phyloP scores from a whole-genome alignment of 2,888 invertebrate genomes.

The Agrotis exclamationis region DNA sequence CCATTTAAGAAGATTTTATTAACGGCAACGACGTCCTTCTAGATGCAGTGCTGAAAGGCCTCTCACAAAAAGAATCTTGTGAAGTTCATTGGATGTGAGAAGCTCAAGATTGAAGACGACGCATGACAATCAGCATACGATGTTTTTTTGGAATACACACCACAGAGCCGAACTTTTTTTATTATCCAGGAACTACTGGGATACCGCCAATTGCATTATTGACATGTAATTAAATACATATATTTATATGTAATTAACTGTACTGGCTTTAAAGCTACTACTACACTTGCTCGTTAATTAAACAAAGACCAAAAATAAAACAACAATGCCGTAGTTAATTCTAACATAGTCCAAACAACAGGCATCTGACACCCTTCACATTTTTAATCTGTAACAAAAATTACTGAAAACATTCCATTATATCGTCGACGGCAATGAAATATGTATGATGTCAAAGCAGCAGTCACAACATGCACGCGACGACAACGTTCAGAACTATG shows the following conservation, averaged over 20 bases:
- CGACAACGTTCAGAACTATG: not conserved
- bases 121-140: too few relatives aligned
- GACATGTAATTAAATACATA: too few relatives aligned
- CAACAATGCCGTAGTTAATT: not conserved
- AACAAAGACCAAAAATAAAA: not conserved
- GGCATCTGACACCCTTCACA: slow-evolving; percentile 20
- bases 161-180: too few relatives aligned
- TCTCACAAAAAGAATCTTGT: not conserved
- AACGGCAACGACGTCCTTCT: not conserved
- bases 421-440: slow-evolving; percentile 41
- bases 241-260: too few relatives aligned
- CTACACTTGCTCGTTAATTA: not conserved
- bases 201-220: too few relatives aligned
- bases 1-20: too few relatives aligned
- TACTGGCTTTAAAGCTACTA: not conserved
- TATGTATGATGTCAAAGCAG: slow-evolving; percentile 53
- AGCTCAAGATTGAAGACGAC: not conserved
- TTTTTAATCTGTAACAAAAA: slow-evolving; percentile 37
- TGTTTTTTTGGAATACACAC: too few relatives aligned
- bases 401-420: slow-evolving; percentile 45
- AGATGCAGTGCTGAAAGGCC: not conserved
- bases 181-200: too few relatives aligned
- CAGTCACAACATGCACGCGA: slow-evolving; percentile 31
- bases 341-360: not conserved
- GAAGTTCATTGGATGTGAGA: not conserved